Percentiles rank a stretch among this genome's conserved stretches.
phyloP scores from a whole-genome alignment of 37 sponge, comb jelly and placozoan species.

The Diacarnus erythraeanus region DNA sequence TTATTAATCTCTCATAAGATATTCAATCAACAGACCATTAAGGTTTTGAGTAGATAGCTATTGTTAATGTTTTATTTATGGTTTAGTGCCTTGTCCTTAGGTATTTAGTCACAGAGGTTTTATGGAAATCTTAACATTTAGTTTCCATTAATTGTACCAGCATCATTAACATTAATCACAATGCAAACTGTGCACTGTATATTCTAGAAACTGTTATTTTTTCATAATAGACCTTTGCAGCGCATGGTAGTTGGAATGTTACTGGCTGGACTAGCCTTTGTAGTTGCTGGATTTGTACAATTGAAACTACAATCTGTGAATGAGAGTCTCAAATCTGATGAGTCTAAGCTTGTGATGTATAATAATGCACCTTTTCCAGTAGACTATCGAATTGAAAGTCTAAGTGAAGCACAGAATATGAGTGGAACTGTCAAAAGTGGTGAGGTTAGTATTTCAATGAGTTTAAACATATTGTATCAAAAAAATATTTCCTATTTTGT shows the following conservation, averaged over 20 bases:
- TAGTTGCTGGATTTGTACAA: slow-evolving; percentile 86
- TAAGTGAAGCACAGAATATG: background rate
- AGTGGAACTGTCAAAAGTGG: background rate
- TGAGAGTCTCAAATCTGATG: slow-evolving; percentile 9
- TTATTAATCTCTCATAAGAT: too few relatives aligned
- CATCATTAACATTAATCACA: too few relatives aligned
- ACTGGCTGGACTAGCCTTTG: slow-evolving; percentile 83
- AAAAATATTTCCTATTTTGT: background rate
- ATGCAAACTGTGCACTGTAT: background rate
- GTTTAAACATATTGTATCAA: background rate
- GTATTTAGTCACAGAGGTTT: too few relatives aligned
- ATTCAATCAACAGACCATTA: too few relatives aligned
- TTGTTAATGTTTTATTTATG: too few relatives aligned
- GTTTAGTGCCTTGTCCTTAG: too few relatives aligned
- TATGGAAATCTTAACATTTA: too few relatives aligned
- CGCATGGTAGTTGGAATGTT: slow-evolving; percentile 91
- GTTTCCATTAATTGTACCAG: too few relatives aligned
- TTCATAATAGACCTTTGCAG: slow-evolving; percentile 90
- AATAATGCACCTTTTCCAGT: background rate
- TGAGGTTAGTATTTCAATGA: background rate
- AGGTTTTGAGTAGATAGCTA: too few relatives aligned
- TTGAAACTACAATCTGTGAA: slow-evolving; percentile 43
- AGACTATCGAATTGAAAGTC: background rate
- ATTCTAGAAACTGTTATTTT: too few relatives aligned
- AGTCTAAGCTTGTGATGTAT: slow-evolving; percentile 28